These are phyloP conservation scores for Chalcosyrphus nemorum DNA, from an alignment of 2,888 invertebrate genomes.

Conservation along the genomic window DNA sequence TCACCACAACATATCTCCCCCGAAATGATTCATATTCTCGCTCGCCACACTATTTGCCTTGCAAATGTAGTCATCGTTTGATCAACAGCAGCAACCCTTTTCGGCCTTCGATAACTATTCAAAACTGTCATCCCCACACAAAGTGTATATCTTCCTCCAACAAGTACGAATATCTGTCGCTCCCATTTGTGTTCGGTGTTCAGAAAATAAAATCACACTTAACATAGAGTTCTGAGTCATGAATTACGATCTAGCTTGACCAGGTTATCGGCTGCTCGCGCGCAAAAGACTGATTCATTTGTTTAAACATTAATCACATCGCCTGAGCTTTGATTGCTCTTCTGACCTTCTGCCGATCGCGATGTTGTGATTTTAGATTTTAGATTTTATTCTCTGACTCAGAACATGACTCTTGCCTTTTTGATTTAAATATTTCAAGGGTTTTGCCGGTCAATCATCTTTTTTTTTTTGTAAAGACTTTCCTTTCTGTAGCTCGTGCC, in stretches of 20 bases:
- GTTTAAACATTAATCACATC: constrained; percentile 29
- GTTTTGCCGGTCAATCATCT: not conserved
- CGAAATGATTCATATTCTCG: not conserved
- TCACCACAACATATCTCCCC: too few species aligned
- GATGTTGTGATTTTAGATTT: constrained; percentile 31
- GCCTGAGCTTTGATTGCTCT: constrained; percentile 28
- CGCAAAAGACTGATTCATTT: constrained; percentile 46
- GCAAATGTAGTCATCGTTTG: not conserved
- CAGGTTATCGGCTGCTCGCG: constrained; percentile 15
- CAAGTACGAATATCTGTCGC: not conserved
- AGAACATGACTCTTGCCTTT: not conserved
- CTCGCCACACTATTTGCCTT: not conserved
- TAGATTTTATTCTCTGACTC: constrained; percentile 43
- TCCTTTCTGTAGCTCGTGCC: not conserved
- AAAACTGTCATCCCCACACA: constrained; percentile 1
- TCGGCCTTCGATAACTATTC: not conserved
- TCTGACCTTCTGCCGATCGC: constrained; percentile 28
- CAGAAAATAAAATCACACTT: constrained; percentile 2
- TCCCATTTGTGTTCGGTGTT: not conserved
- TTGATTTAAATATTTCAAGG: too few species aligned
- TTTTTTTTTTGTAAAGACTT: not conserved
- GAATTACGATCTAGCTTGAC: constrained; percentile 37
- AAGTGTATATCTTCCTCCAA: not conserved
- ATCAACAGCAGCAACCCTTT: not conserved
- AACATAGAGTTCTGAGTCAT: constrained; percentile 25